Base-by-base conservation (phyloP, 2,113 vertebrate species). In the Scolopax mira region DNA sequence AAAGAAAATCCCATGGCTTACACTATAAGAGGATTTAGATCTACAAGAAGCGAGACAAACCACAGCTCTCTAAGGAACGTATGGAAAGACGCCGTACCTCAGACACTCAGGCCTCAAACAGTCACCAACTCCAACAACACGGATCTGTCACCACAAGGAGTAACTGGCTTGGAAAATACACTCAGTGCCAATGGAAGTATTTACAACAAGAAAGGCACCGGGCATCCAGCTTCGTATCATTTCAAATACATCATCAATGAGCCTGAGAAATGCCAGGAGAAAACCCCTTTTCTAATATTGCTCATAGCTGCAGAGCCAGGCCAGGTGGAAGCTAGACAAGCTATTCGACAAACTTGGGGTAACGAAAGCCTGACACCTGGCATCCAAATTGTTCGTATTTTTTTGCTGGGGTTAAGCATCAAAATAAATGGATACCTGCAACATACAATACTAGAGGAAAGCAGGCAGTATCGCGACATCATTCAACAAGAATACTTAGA, bases 291-390 rank as follows among this genome's bases (percentile, higher is more conserved):
- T 92, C 97, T 99, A 74, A 98, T 99, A 96, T 42, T 99, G 65
- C 97, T 99, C 72, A 99, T 99, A 80, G 98, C 99, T 37, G 99
- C 99, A 9, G 99, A 99, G 89, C 99, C 99, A 12, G 97, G 98
- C 61, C 98, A 99, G 92, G 97, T 96, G 37, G 99, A 99, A 83
- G 99, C 99, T 3, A 98, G 99, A 85, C 98, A 98, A 49, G 99
- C 99, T 31, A 99, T 99, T 49, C 98, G 99, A n/a, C 98, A 99
- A 94, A 99, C 99, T 0, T 99, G 99, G 99, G 99, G 98, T 16
- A 99, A 99, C 0, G 98, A 99, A 93, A 99, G 98, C 62, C 88
- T 99, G 52, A 98, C 98, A 17, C 97, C 98, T 3, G 98, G 98
- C 41, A 94, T 98, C 64, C 98, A 98, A 67, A 97, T 99, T 7